Percentiles rank a stretch among this genome's conserved stretches.
Evolutionary conservation across 1,140 invertebrate genomes (phyloP).

Genomic region (Nephotettix cincticeps): DNA sequence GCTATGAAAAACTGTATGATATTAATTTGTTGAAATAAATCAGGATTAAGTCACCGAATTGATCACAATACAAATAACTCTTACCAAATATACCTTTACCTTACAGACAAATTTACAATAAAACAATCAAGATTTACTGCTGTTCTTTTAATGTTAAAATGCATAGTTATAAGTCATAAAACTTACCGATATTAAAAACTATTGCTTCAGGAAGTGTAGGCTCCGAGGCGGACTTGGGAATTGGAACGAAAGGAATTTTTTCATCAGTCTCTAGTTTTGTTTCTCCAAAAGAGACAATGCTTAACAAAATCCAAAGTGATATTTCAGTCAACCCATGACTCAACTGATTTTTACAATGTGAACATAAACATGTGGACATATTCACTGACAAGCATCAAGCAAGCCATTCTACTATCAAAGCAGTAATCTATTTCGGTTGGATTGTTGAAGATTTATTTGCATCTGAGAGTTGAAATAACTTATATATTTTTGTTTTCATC

Average conservation of each 20-base stretch:
- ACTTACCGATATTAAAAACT: conserved; percentile 2
- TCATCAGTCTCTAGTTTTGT: neutral
- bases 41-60: neutral
- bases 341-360: no score
- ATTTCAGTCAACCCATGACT: no score
- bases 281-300: no score
- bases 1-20: no score
- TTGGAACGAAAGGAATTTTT: neutral
- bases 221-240: neutral
- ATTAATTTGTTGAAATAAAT: neutral
- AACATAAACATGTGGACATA: no score
- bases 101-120: neutral
- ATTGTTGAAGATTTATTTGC: no score
- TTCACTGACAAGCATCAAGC: no score
- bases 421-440: no score
- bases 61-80: neutral
- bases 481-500: no score
- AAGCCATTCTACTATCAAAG: no score
- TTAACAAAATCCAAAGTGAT: no score
- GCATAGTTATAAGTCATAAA: neutral
- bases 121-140: neutral
- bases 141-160: neutral
- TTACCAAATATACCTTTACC: neutral
- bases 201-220: neutral
- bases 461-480: no score